These are phyloP conservation scores for Pachyuromys duprasi DNA, from an alignment of 2,797 vertebrate species.

Conservation along the genomic window DNA sequence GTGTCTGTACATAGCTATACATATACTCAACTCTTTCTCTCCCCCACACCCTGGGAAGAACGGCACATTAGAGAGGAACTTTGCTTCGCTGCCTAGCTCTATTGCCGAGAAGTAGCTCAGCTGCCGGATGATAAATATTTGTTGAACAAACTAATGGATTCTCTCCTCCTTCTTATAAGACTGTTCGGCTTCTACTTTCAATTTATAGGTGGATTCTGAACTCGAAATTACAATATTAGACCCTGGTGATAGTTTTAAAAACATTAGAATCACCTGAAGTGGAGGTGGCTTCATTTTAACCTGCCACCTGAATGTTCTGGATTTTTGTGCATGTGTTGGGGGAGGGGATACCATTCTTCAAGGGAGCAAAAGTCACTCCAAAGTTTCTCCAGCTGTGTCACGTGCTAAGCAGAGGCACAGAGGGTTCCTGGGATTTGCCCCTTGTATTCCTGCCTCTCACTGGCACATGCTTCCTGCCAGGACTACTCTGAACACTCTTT, in stretches of 20 bases:
- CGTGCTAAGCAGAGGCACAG: background rate
- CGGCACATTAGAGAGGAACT: too few relatives aligned
- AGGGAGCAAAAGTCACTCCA: background rate
- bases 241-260: background rate
- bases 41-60: background rate
- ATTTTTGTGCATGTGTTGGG: background rate
- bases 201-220: conserved; percentile 7
- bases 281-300: background rate
- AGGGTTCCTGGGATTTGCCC: background rate
- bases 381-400: background rate
- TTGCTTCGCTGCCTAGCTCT: background rate
- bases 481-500: background rate
- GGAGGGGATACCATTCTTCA: background rate
- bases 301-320: background rate
- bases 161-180: conserved; percentile 27
- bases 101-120: background rate
- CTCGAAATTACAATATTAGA: background rate
- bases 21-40: background rate
- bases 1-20: accelerated
- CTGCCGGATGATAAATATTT: conserved; percentile 22
- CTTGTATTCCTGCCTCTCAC: background rate
- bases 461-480: background rate
- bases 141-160: conserved; percentile 23
- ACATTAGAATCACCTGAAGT: background rate
- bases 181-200: conserved; percentile 36